Evolutionary conservation across 2,888 invertebrate species (phyloP).

Genomic region (Rhagonycha fulva): DNA sequence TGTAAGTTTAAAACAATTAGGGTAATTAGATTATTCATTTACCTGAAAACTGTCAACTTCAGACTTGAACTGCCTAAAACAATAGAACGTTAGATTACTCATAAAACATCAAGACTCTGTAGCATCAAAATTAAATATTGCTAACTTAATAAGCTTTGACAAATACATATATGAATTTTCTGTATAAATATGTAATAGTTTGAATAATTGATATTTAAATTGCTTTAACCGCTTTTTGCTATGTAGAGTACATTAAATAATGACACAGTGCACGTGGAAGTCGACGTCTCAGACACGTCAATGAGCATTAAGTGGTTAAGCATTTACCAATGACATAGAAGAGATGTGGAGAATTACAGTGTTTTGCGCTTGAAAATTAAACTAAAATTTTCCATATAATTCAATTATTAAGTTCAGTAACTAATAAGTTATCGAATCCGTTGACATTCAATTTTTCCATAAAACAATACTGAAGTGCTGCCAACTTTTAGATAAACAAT

Average conservation of each 20-base stretch:
- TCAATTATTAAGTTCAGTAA: too few relatives aligned
- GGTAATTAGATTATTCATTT: neutral
- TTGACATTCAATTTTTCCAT: neutral
- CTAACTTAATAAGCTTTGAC: neutral
- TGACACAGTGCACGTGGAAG: too few relatives aligned
- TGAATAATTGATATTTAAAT: too few relatives aligned
- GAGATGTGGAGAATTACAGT: too few relatives aligned
- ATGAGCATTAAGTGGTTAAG: too few relatives aligned
- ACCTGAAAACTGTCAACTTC: neutral
- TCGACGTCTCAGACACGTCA: too few relatives aligned
- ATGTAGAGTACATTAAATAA: too few relatives aligned
- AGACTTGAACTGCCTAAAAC: neutral
- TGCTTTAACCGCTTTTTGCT: too few relatives aligned
- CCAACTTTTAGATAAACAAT: neutral
- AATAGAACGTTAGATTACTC: neutral
- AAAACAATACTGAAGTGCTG: neutral
- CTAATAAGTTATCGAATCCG: neutral
- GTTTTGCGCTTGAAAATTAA: neutral
- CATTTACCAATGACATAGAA: too few relatives aligned
- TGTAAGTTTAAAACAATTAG: neutral
- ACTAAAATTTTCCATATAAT: neutral
- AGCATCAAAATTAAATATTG: neutral
- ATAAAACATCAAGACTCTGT: neutral
- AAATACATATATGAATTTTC: neutral
- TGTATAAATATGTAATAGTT: neutral